Conservation (phyloP, 1,140 invertebrate species). For the Calliphora vicina region DNA sequence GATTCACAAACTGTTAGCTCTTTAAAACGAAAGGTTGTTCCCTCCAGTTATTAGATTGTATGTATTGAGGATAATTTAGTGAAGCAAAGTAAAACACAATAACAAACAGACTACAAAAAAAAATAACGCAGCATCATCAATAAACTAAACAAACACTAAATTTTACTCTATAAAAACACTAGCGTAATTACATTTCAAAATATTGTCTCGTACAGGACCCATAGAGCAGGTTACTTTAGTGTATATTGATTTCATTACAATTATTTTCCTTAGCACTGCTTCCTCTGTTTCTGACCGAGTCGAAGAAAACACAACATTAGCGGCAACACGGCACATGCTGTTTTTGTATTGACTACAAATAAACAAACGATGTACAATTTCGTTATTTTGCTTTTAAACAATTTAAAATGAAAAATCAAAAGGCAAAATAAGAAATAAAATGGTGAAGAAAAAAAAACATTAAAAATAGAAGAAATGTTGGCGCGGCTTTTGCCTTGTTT, state of each 20-base stretch:
- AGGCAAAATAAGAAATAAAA: too few species aligned
- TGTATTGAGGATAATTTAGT: conserved; percentile 24
- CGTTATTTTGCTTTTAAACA: not conserved
- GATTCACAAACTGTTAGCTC: too few species aligned
- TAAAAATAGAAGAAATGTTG: conserved; percentile 22
- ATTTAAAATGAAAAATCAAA: not conserved
- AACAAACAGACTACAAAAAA: conserved; percentile 1
- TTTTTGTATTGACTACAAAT: not conserved
- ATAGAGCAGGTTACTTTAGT: conserved; percentile 22
- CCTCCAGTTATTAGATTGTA: not conserved
- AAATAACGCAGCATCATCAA: not conserved
- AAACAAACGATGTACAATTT: not conserved
- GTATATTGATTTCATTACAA: not conserved
- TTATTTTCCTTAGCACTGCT: not conserved
- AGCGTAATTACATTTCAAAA: conserved; percentile 27
- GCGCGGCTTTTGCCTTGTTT: conserved; percentile 27
- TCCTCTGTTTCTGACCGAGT: not conserved
- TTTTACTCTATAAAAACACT: conserved; percentile 32
- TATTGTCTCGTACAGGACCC: conserved; percentile 20
- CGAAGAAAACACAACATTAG: not conserved
- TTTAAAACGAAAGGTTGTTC: not conserved
- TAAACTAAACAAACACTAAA: conserved; percentile 23
- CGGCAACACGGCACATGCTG: conserved; percentile 30
- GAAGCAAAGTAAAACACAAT: not conserved
- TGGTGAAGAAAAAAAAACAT: not conserved